A percentile compares a stretch with the other conserved stretches of the same genome.
These are phyloP conservation scores for Myrmophylax atrothorax DNA, from an alignment of 2,113 vertebrate genomes.

Conservation along the genomic window DNA sequence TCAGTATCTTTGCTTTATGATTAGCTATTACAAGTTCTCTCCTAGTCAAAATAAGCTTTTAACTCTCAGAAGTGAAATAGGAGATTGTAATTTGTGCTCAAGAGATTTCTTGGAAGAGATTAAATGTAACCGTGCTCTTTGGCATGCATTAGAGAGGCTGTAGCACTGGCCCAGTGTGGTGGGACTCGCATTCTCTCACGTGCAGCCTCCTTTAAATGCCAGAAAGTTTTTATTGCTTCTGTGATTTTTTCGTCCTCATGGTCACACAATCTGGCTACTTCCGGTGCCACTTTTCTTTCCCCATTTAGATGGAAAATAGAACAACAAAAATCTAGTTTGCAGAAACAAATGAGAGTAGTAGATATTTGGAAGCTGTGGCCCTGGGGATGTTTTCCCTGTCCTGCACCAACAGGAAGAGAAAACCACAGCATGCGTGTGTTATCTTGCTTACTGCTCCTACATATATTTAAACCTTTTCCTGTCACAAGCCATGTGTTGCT, in stretches of 20 bases:
- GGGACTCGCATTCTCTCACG: neutral
- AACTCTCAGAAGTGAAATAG: neutral
- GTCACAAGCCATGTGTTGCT: neutral
- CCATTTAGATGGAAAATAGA: neutral
- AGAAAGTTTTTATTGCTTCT: neutral
- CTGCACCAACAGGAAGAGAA: neutral
- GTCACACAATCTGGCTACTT: neutral
- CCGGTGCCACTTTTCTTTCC: neutral
- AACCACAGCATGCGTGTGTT: neutral
- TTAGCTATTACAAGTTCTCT: neutral
- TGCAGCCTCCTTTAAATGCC: neutral
- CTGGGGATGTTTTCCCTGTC: neutral
- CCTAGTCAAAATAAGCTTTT: neutral
- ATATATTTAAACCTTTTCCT: neutral
- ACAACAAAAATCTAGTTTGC: neutral
- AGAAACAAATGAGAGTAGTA: neutral
- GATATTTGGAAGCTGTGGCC: neutral
- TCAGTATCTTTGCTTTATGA: neutral
- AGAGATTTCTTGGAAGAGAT: neutral
- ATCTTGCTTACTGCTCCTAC: neutral
- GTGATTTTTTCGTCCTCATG: neutral
- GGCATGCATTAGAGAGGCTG: neutral
- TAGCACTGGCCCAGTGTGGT: neutral
- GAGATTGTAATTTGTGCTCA: neutral
- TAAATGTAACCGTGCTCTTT: neutral